Percentiles rank a stretch among this genome's conserved stretches.
These are phyloP conservation scores for Diachrysia chrysitis DNA, from an alignment of 2,888 invertebrate genomes.

Conservation along the genomic window DNA sequence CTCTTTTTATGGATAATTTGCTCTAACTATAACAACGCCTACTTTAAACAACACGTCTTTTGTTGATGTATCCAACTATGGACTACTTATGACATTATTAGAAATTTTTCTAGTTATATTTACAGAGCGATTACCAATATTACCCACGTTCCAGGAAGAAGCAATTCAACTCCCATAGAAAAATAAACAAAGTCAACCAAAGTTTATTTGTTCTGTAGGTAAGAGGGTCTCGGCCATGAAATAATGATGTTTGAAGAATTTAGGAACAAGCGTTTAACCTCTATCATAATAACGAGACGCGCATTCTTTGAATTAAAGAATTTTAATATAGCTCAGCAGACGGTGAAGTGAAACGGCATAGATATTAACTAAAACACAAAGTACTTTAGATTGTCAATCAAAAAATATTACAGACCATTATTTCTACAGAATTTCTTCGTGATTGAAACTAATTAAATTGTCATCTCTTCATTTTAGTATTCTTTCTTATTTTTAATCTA, in stretches of 20 bases:
- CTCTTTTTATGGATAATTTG: constrained; percentile 34
- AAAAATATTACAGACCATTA: constrained; percentile 42
- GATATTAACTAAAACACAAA: constrained; percentile 45
- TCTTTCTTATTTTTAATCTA: constrained; percentile 56
- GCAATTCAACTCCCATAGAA: constrained; percentile 82
- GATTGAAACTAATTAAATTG: constrained; percentile 30
- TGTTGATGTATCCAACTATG: constrained; percentile 26
- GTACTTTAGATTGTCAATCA: constrained; percentile 47
- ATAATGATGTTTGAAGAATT: constrained; percentile 82
- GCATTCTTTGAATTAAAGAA: constrained; percentile 63
- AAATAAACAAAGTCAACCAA: constrained; percentile 84
- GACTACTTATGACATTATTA: constrained; percentile 53
- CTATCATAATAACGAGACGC: constrained; percentile 60
- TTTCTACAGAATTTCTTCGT: constrained; percentile 41
- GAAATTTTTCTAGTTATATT: constrained; percentile 68
- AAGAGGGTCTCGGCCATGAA: constrained; percentile 75
- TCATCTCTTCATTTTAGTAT: constrained; percentile 22
- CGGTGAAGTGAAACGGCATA: constrained; percentile 31
- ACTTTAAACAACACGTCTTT: constrained; percentile 14
- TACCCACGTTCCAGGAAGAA: constrained; percentile 81
- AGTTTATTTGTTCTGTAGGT: constrained; percentile 83
- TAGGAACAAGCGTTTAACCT: constrained; percentile 68
- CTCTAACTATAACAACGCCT: constrained; percentile 7
- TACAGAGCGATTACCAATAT: constrained; percentile 81
- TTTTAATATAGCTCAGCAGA: constrained; percentile 60